Evolutionary conservation across 2,888 invertebrate genomes (phyloP).

Genomic region (Halictus quadricinctus): DNA sequence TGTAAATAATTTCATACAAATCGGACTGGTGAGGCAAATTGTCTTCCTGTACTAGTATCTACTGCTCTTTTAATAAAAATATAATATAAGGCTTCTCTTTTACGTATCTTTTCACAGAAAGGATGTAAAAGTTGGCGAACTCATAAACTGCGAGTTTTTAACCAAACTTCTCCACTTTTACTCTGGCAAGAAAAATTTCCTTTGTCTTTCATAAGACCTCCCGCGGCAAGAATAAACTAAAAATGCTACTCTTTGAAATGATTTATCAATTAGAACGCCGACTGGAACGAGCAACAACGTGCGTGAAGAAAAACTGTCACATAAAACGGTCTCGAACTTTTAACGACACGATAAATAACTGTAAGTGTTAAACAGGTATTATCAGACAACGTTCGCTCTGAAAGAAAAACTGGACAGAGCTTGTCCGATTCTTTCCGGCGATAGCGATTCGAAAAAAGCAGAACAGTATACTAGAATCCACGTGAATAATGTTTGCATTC

Average conservation of each 20-base stretch:
- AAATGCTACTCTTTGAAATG: background rate
- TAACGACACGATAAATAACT: constrained; percentile 12
- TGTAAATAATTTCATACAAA: background rate
- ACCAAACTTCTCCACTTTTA: background rate
- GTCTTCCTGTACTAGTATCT: background rate
- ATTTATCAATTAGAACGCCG: background rate
- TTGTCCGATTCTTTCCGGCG: background rate
- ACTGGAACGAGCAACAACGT: no score
- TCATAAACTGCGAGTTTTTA: background rate
- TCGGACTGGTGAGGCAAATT: background rate
- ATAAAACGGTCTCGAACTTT: background rate
- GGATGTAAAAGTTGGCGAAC: background rate
- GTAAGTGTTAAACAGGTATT: constrained; percentile 25
- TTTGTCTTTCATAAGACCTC: background rate
- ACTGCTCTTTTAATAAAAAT: background rate
- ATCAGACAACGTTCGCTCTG: constrained; percentile 1
- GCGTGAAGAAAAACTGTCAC: background rate
- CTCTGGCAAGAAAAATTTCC: background rate
- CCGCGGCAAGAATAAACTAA: background rate
- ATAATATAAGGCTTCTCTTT: background rate
- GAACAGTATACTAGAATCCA: background rate
- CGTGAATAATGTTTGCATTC: constrained; percentile 51
- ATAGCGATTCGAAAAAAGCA: background rate
- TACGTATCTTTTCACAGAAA: background rate
- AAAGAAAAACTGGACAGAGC: background rate